Evolutionary conservation across 2,888 invertebrate species (phyloP).

Genomic region (Ypsolopha scabrella): DNA sequence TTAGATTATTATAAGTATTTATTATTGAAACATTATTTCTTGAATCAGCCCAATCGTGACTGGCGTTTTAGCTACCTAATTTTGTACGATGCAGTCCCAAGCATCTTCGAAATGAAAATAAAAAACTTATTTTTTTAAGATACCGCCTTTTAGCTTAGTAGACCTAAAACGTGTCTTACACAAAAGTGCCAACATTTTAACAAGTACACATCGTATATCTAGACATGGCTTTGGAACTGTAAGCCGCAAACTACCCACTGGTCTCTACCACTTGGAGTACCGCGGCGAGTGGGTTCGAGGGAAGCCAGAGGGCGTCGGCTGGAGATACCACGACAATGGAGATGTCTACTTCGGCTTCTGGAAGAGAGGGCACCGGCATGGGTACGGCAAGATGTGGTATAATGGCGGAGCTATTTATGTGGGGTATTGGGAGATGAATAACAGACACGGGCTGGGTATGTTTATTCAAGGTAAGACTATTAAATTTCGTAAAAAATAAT

Average conservation of each 20-base stretch:
- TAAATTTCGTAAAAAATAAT: too few species aligned
- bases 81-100: too few species aligned
- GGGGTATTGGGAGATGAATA: conserved; percentile 68
- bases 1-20: too few species aligned
- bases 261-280: conserved; percentile 58
- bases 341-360: conserved; percentile 73
- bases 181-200: too few species aligned
- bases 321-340: conserved; percentile 66
- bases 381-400: conserved; percentile 75
- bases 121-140: too few species aligned
- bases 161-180: too few species aligned
- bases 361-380: conserved; percentile 57
- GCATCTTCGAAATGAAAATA: too few species aligned
- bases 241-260: conserved; percentile 38
- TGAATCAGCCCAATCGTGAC: too few species aligned
- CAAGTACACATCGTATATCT: background rate
- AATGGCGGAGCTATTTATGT: conserved; percentile 69
- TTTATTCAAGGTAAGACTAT: conserved; percentile 60
- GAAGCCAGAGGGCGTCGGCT: conserved; percentile 68
- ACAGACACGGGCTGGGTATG: conserved; percentile 65
- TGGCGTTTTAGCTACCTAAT: too few species aligned
- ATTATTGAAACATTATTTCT: too few species aligned
- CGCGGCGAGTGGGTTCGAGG: conserved; percentile 72
- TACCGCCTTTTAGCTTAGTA: too few species aligned
- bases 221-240: conserved; percentile 72